Conservation (phyloP, 2,797 vertebrate genomes). For the Danio aesculapii region DNA sequence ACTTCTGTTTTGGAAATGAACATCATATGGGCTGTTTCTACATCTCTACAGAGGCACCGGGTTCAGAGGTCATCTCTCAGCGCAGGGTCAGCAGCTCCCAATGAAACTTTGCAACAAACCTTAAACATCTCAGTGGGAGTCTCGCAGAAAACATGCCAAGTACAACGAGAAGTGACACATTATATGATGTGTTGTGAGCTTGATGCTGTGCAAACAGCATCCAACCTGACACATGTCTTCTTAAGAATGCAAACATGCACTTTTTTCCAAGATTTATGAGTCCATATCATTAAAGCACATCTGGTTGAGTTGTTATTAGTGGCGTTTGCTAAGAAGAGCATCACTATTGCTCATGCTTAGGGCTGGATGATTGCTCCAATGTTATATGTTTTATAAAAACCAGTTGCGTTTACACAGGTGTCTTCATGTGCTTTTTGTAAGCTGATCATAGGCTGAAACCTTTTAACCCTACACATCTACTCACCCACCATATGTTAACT, state of each 20-base stretch:
- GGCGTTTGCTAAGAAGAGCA: not conserved
- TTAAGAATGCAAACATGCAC: slow-evolving; percentile 24
- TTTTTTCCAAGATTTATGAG: not conserved
- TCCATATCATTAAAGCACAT: not conserved
- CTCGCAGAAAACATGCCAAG: slow-evolving; percentile 22
- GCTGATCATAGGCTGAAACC: not conserved
- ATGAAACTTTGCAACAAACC: slow-evolving; percentile 17
- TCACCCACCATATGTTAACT: not conserved
- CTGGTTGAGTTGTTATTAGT: not conserved
- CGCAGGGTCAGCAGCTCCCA: slow-evolving; percentile 28
- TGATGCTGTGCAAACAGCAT: slow-evolving; percentile 20
- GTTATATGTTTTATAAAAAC: not conserved
- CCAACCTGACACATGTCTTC: slow-evolving; percentile 22
- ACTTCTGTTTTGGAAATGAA: not conserved
- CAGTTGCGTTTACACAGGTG: slow-evolving; percentile 32
- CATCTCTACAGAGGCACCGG: not conserved
- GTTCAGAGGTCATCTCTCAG: slow-evolving; percentile 39
- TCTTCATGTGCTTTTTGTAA: not conserved
- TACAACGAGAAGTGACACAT: slow-evolving; percentile 34
- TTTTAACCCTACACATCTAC: not conserved
- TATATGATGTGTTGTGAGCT: slow-evolving; percentile 43
- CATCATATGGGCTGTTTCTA: slow-evolving; percentile 9
- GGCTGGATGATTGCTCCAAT: not conserved
- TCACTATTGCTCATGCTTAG: not conserved
- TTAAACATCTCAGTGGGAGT: slow-evolving; percentile 33